Evolutionary conservation across 2,888 invertebrate genomes (phyloP), one percentile per base, ranked within the genome.

Genomic region (Idaea straminata): DNA sequence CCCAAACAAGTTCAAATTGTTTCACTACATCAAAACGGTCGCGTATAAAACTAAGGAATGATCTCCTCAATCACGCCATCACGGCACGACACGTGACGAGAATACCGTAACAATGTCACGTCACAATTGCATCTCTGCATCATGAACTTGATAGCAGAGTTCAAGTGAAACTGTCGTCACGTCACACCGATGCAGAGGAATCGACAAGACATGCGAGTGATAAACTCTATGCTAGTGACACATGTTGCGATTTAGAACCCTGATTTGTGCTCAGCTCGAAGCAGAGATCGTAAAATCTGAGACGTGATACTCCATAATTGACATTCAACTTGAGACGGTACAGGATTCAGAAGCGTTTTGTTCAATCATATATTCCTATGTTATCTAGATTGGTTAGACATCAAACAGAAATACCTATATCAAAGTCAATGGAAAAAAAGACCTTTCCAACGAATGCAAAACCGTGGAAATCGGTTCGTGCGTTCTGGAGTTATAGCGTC

Each of bases 61-160:
- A 65, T 65, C 61, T 65, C 47, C n/a, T 65, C 61, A 65, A 65
- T 65, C 64, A 61, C 62, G 61, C 59, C 58, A 57, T 60, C 57
- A 35, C 36, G 16, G 59, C 47, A 25, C 58, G 59, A 6, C 36
- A 61, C 64, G 62, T 62, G 64, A 65, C 64, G 10, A 6, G 62
- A 65, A 65, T 65, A 34, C 35, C 57, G 35, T 62, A 36, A 65
- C 62, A 59, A 10, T 62, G 62, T 62, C 62, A 47, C 62, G 62
- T 65, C 35, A 62, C 59, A 62, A 38, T 62, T 62, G 59, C 59
- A 59, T 5, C 36, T 25, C 25, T 25, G 36, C 47, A 47, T 59
- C 59, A 59, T 59, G 59, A 59, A 34, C 34, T 13, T 4, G 7
- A 16, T 15, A 3, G 34, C 59, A 10, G 34, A 34, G 25, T 59